phyloP scores from a whole-genome alignment of 2,888 invertebrate genomes.

The Idaea biselata region DNA sequence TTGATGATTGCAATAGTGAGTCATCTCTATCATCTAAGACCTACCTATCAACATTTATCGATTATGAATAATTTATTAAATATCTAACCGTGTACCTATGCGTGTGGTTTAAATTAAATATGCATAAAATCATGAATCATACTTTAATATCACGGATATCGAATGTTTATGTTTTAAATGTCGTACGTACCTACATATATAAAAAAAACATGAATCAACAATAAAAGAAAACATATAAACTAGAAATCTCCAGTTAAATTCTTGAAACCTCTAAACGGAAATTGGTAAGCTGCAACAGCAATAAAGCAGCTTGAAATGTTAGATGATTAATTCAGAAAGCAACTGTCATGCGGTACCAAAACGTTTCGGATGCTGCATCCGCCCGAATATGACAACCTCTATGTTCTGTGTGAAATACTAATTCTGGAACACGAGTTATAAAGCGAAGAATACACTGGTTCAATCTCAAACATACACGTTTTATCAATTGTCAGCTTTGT shows the following conservation, averaged over 20 bases:
- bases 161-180: neutral
- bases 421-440: neutral
- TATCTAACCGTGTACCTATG: neutral
- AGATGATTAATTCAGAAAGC: neutral
- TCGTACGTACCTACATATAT: neutral
- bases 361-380: neutral
- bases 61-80: neutral
- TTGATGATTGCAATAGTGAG: conserved; percentile 1
- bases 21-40: neutral
- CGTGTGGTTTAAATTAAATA: neutral
- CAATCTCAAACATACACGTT: neutral
- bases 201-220: neutral
- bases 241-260: neutral
- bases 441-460: neutral
- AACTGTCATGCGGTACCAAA: neutral
- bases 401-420: neutral
- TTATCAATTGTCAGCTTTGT: neutral
- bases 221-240: neutral
- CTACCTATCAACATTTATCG: neutral
- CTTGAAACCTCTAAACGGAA: too few species aligned
- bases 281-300: neutral
- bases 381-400: neutral
- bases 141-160: neutral
- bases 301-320: neutral
- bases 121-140: neutral